Conservation (phyloP, 2,888 invertebrate genomes). For the Eudasyphora cyanicolor region DNA sequence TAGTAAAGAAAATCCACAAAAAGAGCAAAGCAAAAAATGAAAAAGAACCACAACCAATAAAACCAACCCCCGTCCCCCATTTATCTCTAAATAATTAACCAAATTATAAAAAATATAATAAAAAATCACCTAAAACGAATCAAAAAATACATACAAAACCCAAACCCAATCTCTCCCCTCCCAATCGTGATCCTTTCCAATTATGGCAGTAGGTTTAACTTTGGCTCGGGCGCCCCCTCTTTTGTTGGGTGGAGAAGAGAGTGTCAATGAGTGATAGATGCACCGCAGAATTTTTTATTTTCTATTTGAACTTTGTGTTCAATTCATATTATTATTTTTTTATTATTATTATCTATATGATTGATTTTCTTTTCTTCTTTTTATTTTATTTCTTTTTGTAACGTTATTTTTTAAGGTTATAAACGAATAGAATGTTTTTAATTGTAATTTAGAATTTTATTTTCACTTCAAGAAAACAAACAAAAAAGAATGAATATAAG, state of each 20-base stretch:
- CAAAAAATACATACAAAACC: not conserved
- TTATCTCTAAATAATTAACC: conserved; percentile 39
- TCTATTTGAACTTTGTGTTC: not conserved
- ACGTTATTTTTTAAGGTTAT: conserved; percentile 23
- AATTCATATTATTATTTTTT: conserved; percentile 5
- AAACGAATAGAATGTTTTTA: conserved; percentile 34
- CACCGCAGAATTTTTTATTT: conserved; percentile 12
- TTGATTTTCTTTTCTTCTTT: not conserved
- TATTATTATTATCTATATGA: not conserved
- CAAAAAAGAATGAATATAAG: conserved; percentile 39
- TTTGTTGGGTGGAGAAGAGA: not conserved
- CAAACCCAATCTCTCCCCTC: not conserved
- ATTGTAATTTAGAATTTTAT: conserved; percentile 43
- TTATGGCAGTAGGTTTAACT: not conserved
- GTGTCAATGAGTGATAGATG: not conserved
- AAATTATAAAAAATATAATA: conserved; percentile 39
- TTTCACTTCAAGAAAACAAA: conserved; percentile 17
- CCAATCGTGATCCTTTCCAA: not conserved
- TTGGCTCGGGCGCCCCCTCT: not conserved
- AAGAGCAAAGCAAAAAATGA: conserved; percentile 59
- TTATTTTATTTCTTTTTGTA: not conserved
- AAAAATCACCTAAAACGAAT: conserved; percentile 18
- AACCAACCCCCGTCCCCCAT: conserved; percentile 48
- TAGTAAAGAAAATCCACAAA: conserved; percentile 53
- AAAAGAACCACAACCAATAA: conserved; percentile 57